Conservation (phyloP, 2,888 invertebrate species). For the Drosophila picticornis region DNA sequence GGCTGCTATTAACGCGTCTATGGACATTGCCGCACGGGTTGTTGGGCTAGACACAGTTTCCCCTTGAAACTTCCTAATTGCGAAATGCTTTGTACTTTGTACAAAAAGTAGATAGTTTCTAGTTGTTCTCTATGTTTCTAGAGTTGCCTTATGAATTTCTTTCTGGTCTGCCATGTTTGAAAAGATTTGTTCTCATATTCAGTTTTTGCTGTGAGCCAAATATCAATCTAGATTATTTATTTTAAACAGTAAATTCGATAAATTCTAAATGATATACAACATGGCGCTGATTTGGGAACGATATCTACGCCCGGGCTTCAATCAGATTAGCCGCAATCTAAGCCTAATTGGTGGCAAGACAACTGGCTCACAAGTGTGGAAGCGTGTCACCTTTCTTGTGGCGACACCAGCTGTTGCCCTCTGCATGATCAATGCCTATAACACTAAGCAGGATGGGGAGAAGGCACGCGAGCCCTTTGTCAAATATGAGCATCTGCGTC, state of each 20-base stretch:
- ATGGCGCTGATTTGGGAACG: conserved; percentile 55
- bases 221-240: conserved; percentile 11
- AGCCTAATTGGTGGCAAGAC: conserved; percentile 3
- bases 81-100: background rate
- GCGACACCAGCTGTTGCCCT: conserved; percentile 91
- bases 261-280: conserved; percentile 34
- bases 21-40: conserved; percentile 34
- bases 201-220: conserved; percentile 19
- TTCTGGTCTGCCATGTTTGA: background rate
- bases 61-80: conserved; percentile 76
- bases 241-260: conserved; percentile 6
- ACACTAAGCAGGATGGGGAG: conserved; percentile 71
- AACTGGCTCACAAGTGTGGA: conserved; percentile 89
- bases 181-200: conserved; percentile 8
- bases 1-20: background rate
- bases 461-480: conserved; percentile 88
- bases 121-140: conserved; percentile 18
- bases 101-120: conserved; percentile 1
- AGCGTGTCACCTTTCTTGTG: conserved; percentile 89
- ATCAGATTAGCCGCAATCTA: conserved; percentile 17
- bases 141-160: conserved; percentile 27
- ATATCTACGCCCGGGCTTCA: conserved; percentile 27
- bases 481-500: conserved; percentile 90
- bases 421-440: conserved; percentile 89
- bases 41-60: conserved; percentile 38